These are phyloP conservation scores for Heterodera schachtii DNA, from an alignment of 1,140 invertebrate genomes.

Conservation along the genomic window DNA sequence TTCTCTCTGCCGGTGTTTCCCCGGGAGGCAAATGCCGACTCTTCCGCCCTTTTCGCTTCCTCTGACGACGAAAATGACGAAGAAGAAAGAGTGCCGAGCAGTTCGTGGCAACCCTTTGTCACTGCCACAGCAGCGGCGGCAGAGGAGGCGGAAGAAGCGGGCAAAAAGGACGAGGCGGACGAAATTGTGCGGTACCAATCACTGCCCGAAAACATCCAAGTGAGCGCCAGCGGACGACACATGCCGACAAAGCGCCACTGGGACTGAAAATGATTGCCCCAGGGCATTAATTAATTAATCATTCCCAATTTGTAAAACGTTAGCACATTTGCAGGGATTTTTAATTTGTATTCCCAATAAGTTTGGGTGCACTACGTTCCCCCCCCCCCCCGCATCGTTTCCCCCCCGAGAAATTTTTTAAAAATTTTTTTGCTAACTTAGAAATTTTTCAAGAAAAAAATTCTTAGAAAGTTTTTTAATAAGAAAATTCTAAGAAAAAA, in stretches of 20 bases:
- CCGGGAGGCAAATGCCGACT: constrained; percentile 14
- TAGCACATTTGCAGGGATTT: background rate
- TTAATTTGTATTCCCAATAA: no score
- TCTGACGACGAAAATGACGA: background rate
- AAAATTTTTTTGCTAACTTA: no score
- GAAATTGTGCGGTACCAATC: constrained; percentile 3
- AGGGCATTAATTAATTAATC: no score
- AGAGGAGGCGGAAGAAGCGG: constrained; percentile 6
- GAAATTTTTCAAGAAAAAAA: no score
- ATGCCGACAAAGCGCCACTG: background rate
- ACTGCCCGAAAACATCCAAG: constrained; percentile 60
- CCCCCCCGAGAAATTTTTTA: no score
- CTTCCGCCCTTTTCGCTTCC: background rate
- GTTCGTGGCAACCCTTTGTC: constrained; percentile 13
- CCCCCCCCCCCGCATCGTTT: no score
- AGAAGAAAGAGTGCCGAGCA: background rate
- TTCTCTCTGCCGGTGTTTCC: constrained; percentile 63
- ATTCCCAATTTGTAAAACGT: background rate
- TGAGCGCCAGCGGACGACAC: constrained; percentile 8
- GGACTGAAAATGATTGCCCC: no score
- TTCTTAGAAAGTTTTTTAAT: no score
- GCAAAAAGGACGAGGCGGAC: background rate
- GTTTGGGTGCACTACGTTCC: no score
- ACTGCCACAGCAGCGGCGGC: background rate
- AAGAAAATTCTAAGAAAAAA: no score